phyloP scores from a whole-genome alignment of 1,140 invertebrate genomes.

The Chrysomallon squamiferum region DNA sequence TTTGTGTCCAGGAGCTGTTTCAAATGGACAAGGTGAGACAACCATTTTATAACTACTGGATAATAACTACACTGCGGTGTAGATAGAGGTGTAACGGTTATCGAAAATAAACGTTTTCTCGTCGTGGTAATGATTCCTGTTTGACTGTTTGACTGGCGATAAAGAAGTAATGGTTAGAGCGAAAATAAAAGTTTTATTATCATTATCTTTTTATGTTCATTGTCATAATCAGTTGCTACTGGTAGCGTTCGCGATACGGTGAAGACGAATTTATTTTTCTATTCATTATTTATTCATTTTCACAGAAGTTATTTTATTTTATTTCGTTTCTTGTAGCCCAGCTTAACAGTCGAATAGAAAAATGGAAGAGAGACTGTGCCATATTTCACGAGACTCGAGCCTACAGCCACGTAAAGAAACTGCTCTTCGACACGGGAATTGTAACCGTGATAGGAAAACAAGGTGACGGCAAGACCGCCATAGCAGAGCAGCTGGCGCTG shows the following conservation, averaged over 20 bases:
- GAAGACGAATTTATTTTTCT: background rate
- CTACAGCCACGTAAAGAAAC: background rate
- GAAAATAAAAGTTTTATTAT: background rate
- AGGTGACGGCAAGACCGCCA: slow-evolving; percentile 1
- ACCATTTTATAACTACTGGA: too few species aligned
- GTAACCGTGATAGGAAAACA: background rate
- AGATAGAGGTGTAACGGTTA: too few species aligned
- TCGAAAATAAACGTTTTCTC: too few species aligned
- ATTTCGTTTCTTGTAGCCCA: background rate
- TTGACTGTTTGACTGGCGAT: too few species aligned
- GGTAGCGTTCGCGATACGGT: background rate
- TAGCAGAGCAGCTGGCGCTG: background rate
- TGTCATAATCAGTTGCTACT: background rate
- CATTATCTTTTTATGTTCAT: background rate
- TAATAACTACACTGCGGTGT: too few species aligned
- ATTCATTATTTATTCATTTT: background rate
- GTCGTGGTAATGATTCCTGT: too few species aligned
- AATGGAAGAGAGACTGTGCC: background rate
- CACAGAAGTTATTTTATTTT: background rate
- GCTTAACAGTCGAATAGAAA: background rate
- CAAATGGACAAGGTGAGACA: too few species aligned
- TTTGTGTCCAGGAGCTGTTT: too few species aligned
- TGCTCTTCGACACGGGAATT: background rate
- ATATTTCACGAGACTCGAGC: background rate
- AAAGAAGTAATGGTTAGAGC: background rate